Base-by-base conservation (phyloP, 2,113 vertebrate genomes). In the Otolemur garnettii region DNA sequence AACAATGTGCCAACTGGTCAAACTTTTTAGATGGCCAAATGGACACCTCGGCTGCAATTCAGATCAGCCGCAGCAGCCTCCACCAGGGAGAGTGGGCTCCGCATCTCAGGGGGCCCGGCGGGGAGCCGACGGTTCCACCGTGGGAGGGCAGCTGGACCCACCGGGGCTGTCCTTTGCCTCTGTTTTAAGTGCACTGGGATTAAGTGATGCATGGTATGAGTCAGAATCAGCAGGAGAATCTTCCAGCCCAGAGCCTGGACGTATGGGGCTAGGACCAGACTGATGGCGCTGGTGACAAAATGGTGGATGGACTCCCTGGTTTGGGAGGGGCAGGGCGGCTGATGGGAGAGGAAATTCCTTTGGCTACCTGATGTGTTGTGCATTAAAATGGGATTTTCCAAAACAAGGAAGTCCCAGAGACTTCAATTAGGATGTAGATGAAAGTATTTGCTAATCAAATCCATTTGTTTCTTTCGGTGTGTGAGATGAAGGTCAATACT, bases 371-470 rank as follows among this genome's bases (percentile, higher is more conserved):
- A 97, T 82, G 95, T 90, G 83, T 71, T 62, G 89, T 68, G 87
- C 91, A 95, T 95, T 97, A 97, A 97, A 93, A 94, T 33, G 83
- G 90, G 90, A 87, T 98, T 97, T 98, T 97, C 97, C 95, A 75
- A 93, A 97, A 94, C 84, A 84, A 97, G 97, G 95, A 97, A 97
- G 97, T 97, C 87, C 77, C 91, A 90, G 96, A 94, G 97, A 94
- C 97, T 97, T 94, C 95, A 97, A 97, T 98, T 95, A 96, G 93
- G 85, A 90, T 45, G 77, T 28, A 97, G 96, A 97, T 96, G 97
- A 97, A 97, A 97, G 97, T 97, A 94, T 95, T 93, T 91, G 95
- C 96, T 98, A 98, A 98, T 98, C 96, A 97, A 93, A 97, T 94
- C 97, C 96, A 89, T 95, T 98, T 94, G 96, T 83, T 96, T 90